A percentile compares a stretch with the other conserved stretches of the same genome.
phyloP scores from a whole-genome alignment of 2,888 invertebrate species.

The Calameuta pallipes region DNA sequence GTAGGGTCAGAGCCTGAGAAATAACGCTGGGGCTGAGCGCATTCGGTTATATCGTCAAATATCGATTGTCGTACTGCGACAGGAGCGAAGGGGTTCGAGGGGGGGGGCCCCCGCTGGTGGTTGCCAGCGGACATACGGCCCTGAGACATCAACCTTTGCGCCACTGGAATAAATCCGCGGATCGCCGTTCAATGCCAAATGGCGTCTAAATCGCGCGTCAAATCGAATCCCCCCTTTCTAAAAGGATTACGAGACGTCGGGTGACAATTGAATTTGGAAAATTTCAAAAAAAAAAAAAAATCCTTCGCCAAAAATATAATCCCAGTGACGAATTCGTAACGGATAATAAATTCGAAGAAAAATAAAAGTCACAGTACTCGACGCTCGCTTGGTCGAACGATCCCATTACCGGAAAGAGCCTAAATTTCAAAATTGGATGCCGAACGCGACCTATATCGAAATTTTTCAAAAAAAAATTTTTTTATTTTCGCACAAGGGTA shows the following conservation, averaged over 20 bases:
- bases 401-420: neutral
- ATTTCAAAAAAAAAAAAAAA: neutral
- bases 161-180: neutral
- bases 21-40: neutral
- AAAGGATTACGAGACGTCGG: neutral
- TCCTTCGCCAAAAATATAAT: neutral
- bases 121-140: conserved; percentile 34
- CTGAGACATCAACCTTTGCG: conserved; percentile 20
- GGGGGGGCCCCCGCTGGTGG: conserved; percentile 42
- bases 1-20: neutral
- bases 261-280: neutral
- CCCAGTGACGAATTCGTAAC: neutral
- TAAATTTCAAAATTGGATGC: neutral
- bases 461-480: neutral
- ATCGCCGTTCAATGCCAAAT: neutral
- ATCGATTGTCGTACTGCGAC: conserved; percentile 63
- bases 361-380: too few relatives aligned
- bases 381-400: neutral
- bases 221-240: neutral
- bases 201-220: neutral
- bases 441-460: neutral
- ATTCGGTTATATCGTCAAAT: conserved; percentile 18
- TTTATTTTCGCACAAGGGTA: neutral
- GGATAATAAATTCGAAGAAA: too few relatives aligned
- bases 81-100: conserved; percentile 48